Percentiles rank a stretch among this genome's conserved stretches.
These are phyloP conservation scores for Lucilia cuprina DNA, from an alignment of 1,140 invertebrate genomes.

Conservation along the genomic window DNA sequence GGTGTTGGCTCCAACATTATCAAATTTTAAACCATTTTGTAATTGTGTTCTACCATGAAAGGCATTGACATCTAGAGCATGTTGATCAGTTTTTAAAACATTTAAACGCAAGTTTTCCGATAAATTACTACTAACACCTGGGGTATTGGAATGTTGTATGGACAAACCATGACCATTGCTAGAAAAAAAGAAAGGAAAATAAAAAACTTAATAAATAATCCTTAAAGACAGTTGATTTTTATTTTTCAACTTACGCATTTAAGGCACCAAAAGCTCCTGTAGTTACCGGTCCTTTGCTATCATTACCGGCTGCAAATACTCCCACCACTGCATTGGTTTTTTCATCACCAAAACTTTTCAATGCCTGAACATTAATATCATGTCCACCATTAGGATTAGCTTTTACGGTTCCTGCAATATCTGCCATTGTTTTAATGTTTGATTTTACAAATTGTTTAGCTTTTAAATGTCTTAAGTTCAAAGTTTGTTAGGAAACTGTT, in stretches of 20 bases:
- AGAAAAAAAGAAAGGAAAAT: neutral
- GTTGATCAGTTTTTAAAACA: constrained; percentile 40
- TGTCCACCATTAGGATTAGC: constrained; percentile 47
- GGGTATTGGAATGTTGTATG: constrained; percentile 46
- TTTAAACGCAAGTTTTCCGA: constrained; percentile 42
- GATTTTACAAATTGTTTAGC: neutral
- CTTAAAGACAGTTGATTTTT: neutral
- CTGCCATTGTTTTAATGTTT: neutral
- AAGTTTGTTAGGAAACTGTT: neutral
- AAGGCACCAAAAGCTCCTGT: constrained; percentile 48
- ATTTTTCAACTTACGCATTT: constrained; percentile 46
- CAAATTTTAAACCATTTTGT: constrained; percentile 37
- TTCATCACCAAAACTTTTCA: constrained; percentile 41
- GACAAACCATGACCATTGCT: constrained; percentile 48
- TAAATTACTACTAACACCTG: constrained; percentile 42
- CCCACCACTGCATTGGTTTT: constrained; percentile 42
- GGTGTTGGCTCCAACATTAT: constrained; percentile 46
- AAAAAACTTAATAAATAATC: neutral
- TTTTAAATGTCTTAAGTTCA: neutral
- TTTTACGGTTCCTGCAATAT: constrained; percentile 33
- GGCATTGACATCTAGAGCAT: constrained; percentile 41
- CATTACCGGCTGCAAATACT: constrained; percentile 47
- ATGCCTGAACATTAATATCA: constrained; percentile 40
- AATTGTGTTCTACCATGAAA: constrained; percentile 43
- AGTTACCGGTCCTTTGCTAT: constrained; percentile 44